These are phyloP conservation scores for Sphaeridia pumilis DNA, from an alignment of 2,888 invertebrate species.

Conservation along the genomic window DNA sequence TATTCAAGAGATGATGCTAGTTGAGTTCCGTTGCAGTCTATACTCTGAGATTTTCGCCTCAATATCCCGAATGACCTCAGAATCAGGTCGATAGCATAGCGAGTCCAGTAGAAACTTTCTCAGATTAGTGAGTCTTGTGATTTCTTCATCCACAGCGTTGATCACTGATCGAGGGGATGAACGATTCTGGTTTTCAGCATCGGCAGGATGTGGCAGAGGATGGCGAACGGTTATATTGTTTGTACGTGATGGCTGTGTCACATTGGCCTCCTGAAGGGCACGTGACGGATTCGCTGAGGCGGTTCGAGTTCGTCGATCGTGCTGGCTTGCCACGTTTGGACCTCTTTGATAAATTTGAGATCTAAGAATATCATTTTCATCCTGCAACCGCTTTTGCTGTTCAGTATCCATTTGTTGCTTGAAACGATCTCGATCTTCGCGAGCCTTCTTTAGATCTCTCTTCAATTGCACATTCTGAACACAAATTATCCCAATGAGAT, in stretches of 20 bases:
- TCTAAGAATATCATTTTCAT: conserved; percentile 11
- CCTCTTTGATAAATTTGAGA: too few species aligned
- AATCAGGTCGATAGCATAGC: conserved; percentile 3
- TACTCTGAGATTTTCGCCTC: conserved; percentile 10
- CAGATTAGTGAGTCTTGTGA: background rate
- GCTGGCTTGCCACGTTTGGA: too few species aligned
- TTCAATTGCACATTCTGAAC: background rate
- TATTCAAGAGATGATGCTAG: too few species aligned
- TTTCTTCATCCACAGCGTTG: background rate
- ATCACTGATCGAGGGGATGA: background rate
- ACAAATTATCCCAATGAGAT: background rate
- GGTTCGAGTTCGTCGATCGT: too few species aligned
- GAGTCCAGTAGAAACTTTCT: conserved; percentile 5
- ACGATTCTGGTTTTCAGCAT: background rate
- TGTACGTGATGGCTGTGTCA: background rate
- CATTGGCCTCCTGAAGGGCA: too few species aligned
- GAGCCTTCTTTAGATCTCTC: background rate
- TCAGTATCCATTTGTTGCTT: conserved; percentile 1
- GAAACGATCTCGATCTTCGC: conserved; percentile 4
- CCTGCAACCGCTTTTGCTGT: background rate
- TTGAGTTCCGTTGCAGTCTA: too few species aligned
- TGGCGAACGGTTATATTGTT: background rate
- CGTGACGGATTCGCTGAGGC: too few species aligned
- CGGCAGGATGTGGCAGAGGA: background rate
- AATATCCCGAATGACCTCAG: background rate